These are phyloP conservation scores for Probaryconus sp. DNA, from an alignment of 1,140 invertebrate genomes.

Conservation along the genomic window DNA sequence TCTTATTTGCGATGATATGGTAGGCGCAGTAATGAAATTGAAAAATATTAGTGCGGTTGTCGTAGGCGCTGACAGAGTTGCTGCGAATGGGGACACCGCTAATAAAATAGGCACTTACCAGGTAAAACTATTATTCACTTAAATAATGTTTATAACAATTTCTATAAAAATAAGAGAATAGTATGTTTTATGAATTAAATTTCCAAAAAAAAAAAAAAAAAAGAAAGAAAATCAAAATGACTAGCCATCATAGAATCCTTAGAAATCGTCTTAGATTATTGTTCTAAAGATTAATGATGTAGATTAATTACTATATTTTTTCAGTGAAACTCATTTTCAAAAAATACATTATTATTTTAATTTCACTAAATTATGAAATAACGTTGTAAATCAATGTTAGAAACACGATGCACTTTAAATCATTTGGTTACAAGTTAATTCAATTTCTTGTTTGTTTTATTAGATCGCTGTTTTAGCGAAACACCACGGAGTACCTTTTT, in stretches of 20 bases:
- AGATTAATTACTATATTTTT: too few species aligned
- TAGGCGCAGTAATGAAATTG: constrained; percentile 92
- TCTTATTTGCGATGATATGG: constrained; percentile 97
- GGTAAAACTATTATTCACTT: constrained; percentile 68
- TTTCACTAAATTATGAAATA: too few species aligned
- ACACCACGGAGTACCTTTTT: constrained; percentile 95
- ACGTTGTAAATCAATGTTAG: too few species aligned
- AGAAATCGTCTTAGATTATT: too few species aligned
- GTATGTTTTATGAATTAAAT: constrained; percentile 5
- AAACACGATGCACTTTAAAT: too few species aligned
- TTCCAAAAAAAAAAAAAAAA: background rate
- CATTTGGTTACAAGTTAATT: too few species aligned
- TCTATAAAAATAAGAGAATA: constrained; percentile 1
- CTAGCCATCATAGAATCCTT: too few species aligned
- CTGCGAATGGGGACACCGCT: constrained; percentile 97
- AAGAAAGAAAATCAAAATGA: too few species aligned
- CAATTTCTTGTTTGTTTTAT: constrained; percentile 10
- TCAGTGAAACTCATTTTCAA: too few species aligned
- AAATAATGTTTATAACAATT: background rate
- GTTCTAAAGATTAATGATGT: too few species aligned
- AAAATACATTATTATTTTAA: too few species aligned
- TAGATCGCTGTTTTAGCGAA: constrained; percentile 94
- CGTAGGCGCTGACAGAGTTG: constrained; percentile 94
- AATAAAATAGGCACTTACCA: constrained; percentile 99
- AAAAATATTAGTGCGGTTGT: constrained; percentile 87